A percentile compares a stretch with the other conserved stretches of the same genome.
Evolutionary conservation across 2,113 vertebrate genomes (phyloP).

Genomic region (Aspiorhynchus laticeps): DNA sequence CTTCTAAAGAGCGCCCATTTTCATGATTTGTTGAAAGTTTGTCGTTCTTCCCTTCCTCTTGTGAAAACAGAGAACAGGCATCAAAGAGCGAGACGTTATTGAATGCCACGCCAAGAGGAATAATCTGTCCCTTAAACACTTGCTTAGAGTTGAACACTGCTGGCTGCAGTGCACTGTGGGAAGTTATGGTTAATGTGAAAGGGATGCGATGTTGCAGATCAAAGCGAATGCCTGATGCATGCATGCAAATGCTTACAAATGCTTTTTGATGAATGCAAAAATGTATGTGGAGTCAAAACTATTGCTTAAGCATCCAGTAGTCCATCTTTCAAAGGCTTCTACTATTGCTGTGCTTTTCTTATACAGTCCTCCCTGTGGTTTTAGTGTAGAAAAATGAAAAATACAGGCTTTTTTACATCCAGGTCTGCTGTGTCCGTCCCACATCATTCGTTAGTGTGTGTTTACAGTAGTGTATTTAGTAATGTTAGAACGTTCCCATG

Average conservation of each 20-base stretch:
- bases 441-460: slow-evolving; percentile 18
- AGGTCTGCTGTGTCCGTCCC: slow-evolving; percentile 22
- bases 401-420: slow-evolving; percentile 43
- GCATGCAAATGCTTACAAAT: slow-evolving; percentile 2
- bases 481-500: slow-evolving; percentile 13
- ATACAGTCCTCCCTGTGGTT: slow-evolving; percentile 44
- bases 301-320: not conserved
- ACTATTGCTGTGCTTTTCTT: slow-evolving; percentile 41
- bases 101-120: slow-evolving; percentile 48
- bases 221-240: not conserved
- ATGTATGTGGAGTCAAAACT: not conserved
- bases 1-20: not conserved
- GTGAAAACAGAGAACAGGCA: not conserved
- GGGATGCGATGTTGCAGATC: slow-evolving; percentile 14
- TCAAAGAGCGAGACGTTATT: slow-evolving; percentile 36
- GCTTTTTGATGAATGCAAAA: not conserved
- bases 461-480: slow-evolving; percentile 17
- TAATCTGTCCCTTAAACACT: slow-evolving; percentile 58
- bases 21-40: slow-evolving; percentile 29
- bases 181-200: slow-evolving; percentile 11
- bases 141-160: slow-evolving; percentile 60
- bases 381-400: slow-evolving; percentile 44
- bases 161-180: slow-evolving; percentile 51
- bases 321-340: slow-evolving; percentile 23
- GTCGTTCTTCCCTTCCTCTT: not conserved